These are phyloP conservation scores for Macrophya alboannulata DNA, from an alignment of 2,888 invertebrate species.

Conservation along the genomic window DNA sequence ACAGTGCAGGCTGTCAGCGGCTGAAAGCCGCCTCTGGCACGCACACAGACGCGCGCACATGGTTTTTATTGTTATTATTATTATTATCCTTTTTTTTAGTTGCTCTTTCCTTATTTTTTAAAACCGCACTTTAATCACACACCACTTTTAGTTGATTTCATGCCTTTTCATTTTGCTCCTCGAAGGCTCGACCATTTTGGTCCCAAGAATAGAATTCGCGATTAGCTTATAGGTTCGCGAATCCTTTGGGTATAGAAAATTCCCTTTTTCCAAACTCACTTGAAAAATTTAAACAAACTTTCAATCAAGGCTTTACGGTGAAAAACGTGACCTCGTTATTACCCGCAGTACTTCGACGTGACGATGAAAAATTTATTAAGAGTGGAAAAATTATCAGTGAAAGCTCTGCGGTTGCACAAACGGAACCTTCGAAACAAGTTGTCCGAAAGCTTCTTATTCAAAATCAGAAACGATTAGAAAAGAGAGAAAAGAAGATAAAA, in stretches of 20 bases:
- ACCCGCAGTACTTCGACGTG: background rate
- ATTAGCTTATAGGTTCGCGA: background rate
- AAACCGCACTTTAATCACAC: slow-evolving; percentile 23
- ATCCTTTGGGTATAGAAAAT: background rate
- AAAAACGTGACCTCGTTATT: background rate
- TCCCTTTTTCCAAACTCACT: slow-evolving; percentile 2
- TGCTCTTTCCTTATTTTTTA: background rate
- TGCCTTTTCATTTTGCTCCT: slow-evolving; percentile 34
- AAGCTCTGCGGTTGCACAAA: background rate
- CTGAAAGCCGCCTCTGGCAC: slow-evolving; percentile 21
- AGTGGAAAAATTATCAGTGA: background rate
- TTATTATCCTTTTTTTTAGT: too few species aligned
- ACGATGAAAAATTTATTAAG: background rate
- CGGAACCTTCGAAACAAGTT: background rate
- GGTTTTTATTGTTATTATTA: background rate
- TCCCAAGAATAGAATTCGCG: background rate
- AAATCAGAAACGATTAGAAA: background rate
- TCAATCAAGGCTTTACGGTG: background rate
- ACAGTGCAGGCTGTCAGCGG: background rate
- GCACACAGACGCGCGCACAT: slow-evolving; percentile 32
- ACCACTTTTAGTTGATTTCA: slow-evolving; percentile 23
- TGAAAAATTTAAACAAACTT: slow-evolving; percentile 7
- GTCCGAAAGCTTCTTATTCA: background rate
- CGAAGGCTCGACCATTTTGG: slow-evolving; percentile 45
- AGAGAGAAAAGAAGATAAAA: too few species aligned